Percentiles rank a stretch among this genome's conserved stretches.
Conservation (phyloP, 2,113 vertebrate species). For the Pampusana beccarii region DNA sequence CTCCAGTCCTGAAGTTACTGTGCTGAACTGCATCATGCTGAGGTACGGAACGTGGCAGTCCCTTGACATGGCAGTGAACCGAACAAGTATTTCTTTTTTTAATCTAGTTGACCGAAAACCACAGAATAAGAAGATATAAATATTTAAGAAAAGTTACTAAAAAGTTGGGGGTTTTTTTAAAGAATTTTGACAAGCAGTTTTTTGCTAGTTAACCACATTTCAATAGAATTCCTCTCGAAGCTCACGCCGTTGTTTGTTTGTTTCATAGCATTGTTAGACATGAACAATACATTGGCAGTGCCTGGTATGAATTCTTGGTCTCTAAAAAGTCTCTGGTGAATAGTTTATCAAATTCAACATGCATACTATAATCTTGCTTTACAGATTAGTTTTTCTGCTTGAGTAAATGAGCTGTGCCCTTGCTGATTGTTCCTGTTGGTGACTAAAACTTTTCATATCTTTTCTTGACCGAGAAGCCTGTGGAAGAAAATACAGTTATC, state of each 20-base stretch:
- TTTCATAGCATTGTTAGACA: slow-evolving; percentile 42
- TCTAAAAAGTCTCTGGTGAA: not conserved
- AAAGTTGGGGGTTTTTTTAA: not conserved
- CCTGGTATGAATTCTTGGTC: slow-evolving; percentile 15
- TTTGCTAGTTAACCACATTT: slow-evolving; percentile 44
- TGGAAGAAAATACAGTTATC: not conserved
- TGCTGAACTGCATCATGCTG: not conserved
- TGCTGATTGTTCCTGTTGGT: not conserved
- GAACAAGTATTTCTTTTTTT: not conserved
- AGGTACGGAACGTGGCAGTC: not conserved
- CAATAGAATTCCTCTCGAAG: slow-evolving; percentile 21
- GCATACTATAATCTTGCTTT: not conserved
- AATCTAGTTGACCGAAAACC: not conserved
- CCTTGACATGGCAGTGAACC: not conserved
- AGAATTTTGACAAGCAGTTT: slow-evolving; percentile 6
- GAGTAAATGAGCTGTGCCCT: not conserved
- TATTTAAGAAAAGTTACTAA: slow-evolving; percentile 29
- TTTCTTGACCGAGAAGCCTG: not conserved
- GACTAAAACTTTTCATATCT: not conserved
- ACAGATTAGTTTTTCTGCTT: not conserved
- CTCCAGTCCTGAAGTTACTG: not conserved
- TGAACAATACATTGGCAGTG: slow-evolving; percentile 47
- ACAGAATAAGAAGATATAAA: not conserved
- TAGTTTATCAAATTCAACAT: slow-evolving; percentile 38
- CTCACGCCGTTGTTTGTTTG: slow-evolving; percentile 15